These are phyloP conservation scores for Cephalotes varians DNA, from an alignment of 2,888 invertebrate species.

Conservation along the genomic window DNA sequence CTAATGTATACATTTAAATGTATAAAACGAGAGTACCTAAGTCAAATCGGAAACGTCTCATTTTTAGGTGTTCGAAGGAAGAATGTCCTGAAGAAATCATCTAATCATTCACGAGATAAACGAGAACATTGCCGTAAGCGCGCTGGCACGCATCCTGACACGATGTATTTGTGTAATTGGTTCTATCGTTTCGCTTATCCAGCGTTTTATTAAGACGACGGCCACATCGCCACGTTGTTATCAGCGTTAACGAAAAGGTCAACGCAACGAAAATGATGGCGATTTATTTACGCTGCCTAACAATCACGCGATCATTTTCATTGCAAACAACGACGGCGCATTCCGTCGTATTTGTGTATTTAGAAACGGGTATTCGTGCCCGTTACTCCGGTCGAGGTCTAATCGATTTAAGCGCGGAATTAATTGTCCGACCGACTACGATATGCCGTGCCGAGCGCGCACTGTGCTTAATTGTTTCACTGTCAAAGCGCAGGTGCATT, in stretches of 20 bases:
- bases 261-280: constrained; percentile 27
- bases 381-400: constrained; percentile 44
- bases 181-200: constrained; percentile 60
- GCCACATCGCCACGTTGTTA: constrained; percentile 44
- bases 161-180: constrained; percentile 54
- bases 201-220: constrained; percentile 58
- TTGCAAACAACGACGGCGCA: constrained; percentile 60
- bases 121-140: constrained; percentile 39
- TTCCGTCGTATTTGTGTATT: constrained; percentile 27
- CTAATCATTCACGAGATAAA: constrained; percentile 35
- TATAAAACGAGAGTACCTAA: background rate
- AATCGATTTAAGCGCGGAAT: constrained; percentile 47
- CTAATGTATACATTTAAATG: background rate
- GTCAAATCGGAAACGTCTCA: background rate
- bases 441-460: constrained; percentile 27
- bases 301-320: constrained; percentile 68
- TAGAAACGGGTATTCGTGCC: constrained; percentile 30
- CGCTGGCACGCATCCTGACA: constrained; percentile 45
- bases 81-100: constrained; percentile 6
- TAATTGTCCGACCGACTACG: constrained; percentile 46
- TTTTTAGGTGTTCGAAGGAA: background rate
- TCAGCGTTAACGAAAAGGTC: constrained; percentile 59
- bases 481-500: constrained; percentile 29
- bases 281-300: constrained; percentile 50
- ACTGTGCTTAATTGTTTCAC: constrained; percentile 31